Evolutionary conservation across 1,140 invertebrate genomes (phyloP).

Genomic region (Asbolus verrucosus): DNA sequence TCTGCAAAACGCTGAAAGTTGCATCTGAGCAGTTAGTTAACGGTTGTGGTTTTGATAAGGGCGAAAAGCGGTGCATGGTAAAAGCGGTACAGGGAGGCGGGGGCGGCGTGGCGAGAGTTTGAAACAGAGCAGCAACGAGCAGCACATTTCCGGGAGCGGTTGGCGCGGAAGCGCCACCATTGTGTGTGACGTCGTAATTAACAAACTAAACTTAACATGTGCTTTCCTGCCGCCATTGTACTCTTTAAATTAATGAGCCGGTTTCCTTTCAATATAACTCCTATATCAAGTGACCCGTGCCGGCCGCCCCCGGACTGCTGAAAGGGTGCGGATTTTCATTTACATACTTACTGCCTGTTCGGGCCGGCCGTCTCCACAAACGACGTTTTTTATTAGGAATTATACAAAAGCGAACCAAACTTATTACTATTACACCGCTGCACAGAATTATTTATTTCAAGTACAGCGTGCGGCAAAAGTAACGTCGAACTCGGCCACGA

Average conservation of each 20-base stretch:
- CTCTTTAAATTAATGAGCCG: constrained; percentile 65
- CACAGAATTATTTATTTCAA: not conserved
- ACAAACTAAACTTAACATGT: constrained; percentile 67
- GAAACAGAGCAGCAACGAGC: constrained; percentile 61
- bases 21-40: constrained; percentile 9
- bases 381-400: constrained; percentile 4
- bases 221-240: constrained; percentile 66
- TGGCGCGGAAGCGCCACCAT: constrained; percentile 63
- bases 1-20: constrained; percentile 42
- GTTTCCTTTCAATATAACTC: constrained; percentile 64
- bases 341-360: constrained; percentile 51
- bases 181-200: constrained; percentile 65
- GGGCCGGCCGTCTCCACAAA: constrained; percentile 10
- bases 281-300: constrained; percentile 63
- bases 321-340: constrained; percentile 54
- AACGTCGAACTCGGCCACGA: too few species aligned
- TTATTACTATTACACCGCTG: not conserved
- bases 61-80: constrained; percentile 17
- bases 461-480: constrained; percentile 1
- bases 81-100: constrained; percentile 3
- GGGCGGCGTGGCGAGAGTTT: constrained; percentile 54
- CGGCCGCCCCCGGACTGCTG: constrained; percentile 47
- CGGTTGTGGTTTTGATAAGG: constrained; percentile 11
- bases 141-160: constrained; percentile 61
- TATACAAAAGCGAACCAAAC: constrained; percentile 12